Conservation (phyloP, 1,140 invertebrate genomes). For the Nylanderia fulva region DNA sequence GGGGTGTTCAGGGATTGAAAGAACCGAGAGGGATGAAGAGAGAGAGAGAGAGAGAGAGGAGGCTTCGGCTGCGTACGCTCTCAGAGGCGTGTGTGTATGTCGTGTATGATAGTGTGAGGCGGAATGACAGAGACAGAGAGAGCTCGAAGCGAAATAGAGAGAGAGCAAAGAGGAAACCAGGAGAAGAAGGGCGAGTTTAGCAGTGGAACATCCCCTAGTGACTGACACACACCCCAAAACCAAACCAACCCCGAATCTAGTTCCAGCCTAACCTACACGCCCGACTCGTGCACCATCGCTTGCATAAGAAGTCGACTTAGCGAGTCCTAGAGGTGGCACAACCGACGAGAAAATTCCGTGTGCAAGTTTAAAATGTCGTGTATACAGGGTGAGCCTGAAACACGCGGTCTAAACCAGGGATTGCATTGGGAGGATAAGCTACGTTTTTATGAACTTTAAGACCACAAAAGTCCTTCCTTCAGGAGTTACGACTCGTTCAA, state of each 20-base stretch:
- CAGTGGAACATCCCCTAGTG: constrained; percentile 53
- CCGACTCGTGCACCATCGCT: constrained; percentile 42
- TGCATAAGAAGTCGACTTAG: constrained; percentile 66
- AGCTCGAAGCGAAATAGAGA: background rate
- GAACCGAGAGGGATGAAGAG: constrained; percentile 43
- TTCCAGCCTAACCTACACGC: constrained; percentile 50
- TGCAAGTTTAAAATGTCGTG: too few species aligned
- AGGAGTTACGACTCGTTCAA: too few species aligned
- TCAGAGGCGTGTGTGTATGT: constrained; percentile 21
- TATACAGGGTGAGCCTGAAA: too few species aligned
- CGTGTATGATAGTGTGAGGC: constrained; percentile 38
- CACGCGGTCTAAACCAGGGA: too few species aligned
- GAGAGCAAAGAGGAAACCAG: constrained; percentile 35
- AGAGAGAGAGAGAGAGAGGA: constrained; percentile 7
- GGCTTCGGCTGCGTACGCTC: constrained; percentile 24
- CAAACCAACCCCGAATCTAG: constrained; percentile 62
- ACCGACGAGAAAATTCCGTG: background rate
- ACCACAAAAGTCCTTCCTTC: too few species aligned
- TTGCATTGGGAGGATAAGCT: too few species aligned
- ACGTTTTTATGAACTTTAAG: too few species aligned
- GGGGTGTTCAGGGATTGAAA: constrained; percentile 69
- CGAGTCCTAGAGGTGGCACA: constrained; percentile 14
- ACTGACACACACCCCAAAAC: constrained; percentile 68
- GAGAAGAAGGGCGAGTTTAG: constrained; percentile 52
- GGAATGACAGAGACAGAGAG: constrained; percentile 40